A percentile compares a stretch with the other conserved stretches of the same genome.
Evolutionary conservation across 2,888 invertebrate genomes (phyloP).

Genomic region (Leptopilina myrica): DNA sequence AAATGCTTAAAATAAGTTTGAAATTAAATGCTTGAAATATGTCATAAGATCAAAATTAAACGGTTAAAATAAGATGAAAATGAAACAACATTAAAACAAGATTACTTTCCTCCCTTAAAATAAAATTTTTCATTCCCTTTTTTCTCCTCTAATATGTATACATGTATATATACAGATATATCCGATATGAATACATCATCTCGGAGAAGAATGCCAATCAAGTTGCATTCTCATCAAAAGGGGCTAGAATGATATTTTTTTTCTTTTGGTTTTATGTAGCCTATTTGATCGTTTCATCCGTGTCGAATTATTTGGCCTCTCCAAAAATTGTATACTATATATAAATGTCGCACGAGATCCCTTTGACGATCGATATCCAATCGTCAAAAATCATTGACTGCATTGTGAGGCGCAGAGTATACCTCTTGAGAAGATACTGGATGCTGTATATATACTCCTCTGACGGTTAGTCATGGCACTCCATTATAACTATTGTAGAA

Average conservation of each 20-base stretch:
- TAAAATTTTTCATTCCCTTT: slow-evolving; percentile 45
- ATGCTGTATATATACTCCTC: not conserved
- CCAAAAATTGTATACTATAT: not conserved
- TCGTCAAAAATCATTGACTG: slow-evolving; percentile 33
- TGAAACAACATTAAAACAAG: not conserved
- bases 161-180: too few relatives aligned
- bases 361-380: slow-evolving; percentile 32
- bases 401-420: not conserved
- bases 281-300: slow-evolving; percentile 47
- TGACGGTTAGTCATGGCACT: slow-evolving; percentile 39
- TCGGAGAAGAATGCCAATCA: slow-evolving; percentile 35
- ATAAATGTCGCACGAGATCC: slow-evolving; percentile 31
- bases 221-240: slow-evolving; percentile 39
- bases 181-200: slow-evolving; percentile 10
- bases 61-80: too few relatives aligned
- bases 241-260: slow-evolving; percentile 47
- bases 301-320: slow-evolving; percentile 46
- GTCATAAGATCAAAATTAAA: too few relatives aligned
- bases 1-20: too few relatives aligned
- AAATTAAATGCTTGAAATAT: too few relatives aligned
- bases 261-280: not conserved
- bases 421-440: slow-evolving; percentile 8
- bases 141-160: too few relatives aligned
- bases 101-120: too few relatives aligned
- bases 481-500: slow-evolving; percentile 28